Base-by-base conservation (phyloP, 2,888 invertebrate genomes). In the Nasonovia ribisnigri region DNA sequence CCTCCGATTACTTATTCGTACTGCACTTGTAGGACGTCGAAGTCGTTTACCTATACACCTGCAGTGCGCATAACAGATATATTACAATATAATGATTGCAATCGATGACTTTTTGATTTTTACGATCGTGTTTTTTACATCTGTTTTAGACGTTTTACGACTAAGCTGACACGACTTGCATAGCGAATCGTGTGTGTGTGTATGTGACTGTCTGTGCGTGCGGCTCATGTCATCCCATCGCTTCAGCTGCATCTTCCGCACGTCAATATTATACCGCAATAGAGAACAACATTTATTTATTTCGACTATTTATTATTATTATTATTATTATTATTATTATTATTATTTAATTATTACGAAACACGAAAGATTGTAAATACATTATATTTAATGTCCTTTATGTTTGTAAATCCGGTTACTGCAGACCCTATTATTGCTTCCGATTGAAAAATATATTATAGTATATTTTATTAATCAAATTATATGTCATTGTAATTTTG, bases 271-370 rank as follows among this genome's bases (percentile, higher is more conserved):
- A 36, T 36, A 77, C 36, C 1, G 36, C 86, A 29, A 46, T n/a
- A n/a, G 5, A 13, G n/a, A 86, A 92, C 60, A 48, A 60, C 29
- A 87, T 86, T 92, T 86, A 91, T 92, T 92, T 92, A 67, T 87
- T 87, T 92, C 36, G 36, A 92, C 87, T 92, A 92, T 92, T 92
- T 92, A 92, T 92, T 87, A 87, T 60, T 51, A 86, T 48, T 90
- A 48, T 90, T 90, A 77, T 77, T 77, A 77, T 36, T 77, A 88
- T 51, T n/a, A 86, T 48, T 90, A 48, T 90, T 90, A 77, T 77
- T 77, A 77, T 36, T 77, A 88, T 51, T n/a, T 48, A 51, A 89
- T 42, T 29, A 57, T 86, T 48, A 67, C 48, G 36, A 77, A 90
- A n/a, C 43, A 26, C 57, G 26, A 48, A 92, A 24, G 16, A 43